phyloP scores from a whole-genome alignment of 2,113 vertebrate genomes.

The Coptodon rendalli region DNA sequence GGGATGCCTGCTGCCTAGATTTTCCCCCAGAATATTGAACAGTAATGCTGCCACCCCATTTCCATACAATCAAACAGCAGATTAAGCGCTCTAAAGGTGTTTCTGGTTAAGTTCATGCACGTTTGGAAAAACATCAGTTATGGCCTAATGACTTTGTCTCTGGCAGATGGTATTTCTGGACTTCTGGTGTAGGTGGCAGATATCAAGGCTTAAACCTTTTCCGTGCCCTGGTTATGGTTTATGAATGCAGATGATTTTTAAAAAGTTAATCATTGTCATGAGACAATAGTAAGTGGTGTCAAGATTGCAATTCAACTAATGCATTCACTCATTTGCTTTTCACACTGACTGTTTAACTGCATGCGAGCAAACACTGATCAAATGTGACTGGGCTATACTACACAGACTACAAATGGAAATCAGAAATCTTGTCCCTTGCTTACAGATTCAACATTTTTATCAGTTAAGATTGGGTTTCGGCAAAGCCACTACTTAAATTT shows the following conservation, averaged over 20 bases:
- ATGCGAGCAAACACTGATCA: not conserved
- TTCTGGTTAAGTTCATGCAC: not conserved
- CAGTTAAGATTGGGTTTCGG: accelerated
- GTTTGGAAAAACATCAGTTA: not conserved
- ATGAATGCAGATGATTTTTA: not conserved
- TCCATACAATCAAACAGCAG: not conserved
- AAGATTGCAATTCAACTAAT: not conserved
- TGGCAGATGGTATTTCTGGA: not conserved
- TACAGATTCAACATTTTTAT: not conserved
- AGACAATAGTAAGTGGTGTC: not conserved
- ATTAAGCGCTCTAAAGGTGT: not conserved
- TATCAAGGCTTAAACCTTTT: not conserved
- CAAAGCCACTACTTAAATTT: not conserved
- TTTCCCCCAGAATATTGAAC: accelerated
- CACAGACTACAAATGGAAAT: not conserved
- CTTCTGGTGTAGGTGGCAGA: not conserved
- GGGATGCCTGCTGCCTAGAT: not conserved
- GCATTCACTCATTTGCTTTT: not conserved
- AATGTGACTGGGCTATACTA: not conserved
- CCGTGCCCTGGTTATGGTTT: not conserved
- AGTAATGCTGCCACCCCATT: not conserved
- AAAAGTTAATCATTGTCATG: not conserved
- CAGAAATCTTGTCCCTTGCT: not conserved
- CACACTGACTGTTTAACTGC: not conserved
- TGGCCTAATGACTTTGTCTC: not conserved